Conservation (phyloP, 2,797 vertebrate genomes). For the Loris lydekkerianus region DNA sequence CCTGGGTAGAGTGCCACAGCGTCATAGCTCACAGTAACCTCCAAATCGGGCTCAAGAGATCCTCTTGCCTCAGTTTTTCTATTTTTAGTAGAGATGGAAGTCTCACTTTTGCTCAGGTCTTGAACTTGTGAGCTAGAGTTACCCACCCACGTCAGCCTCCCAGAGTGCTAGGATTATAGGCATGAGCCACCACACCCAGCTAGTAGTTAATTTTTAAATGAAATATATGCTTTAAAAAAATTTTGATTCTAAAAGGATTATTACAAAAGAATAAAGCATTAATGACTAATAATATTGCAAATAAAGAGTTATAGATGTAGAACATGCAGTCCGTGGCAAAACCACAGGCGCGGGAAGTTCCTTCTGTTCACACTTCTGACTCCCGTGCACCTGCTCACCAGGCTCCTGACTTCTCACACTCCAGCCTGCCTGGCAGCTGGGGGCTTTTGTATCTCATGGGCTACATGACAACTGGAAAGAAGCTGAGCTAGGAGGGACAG, state of each 20-base stretch:
- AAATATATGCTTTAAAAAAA: neutral
- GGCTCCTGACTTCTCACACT: accelerated
- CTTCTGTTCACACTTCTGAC: neutral
- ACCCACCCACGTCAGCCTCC: too few relatives aligned
- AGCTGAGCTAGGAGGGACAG: neutral
- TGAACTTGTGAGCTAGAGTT: too few relatives aligned
- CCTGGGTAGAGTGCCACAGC: too few relatives aligned
- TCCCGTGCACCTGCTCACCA: too few relatives aligned
- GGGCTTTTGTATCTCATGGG: accelerated
- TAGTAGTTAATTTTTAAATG: slow-evolving; percentile 19
- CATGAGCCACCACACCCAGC: too few relatives aligned
- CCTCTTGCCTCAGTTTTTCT: too few relatives aligned
- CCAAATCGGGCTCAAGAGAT: too few relatives aligned
- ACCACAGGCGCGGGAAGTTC: neutral
- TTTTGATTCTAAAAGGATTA: neutral
- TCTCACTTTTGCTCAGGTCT: too few relatives aligned
- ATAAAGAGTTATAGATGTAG: neutral
- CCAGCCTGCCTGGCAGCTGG: neutral
- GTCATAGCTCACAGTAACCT: too few relatives aligned
- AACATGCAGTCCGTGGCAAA: accelerated
- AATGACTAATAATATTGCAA: too few relatives aligned
- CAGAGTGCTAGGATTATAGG: too few relatives aligned
- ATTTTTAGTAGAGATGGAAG: too few relatives aligned
- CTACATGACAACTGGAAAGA: neutral
- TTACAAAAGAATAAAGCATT: neutral